Percentiles rank a stretch among this genome's conserved stretches.
phyloP scores from a whole-genome alignment of 2,113 vertebrate species.

The Engraulis encrasicolus region DNA sequence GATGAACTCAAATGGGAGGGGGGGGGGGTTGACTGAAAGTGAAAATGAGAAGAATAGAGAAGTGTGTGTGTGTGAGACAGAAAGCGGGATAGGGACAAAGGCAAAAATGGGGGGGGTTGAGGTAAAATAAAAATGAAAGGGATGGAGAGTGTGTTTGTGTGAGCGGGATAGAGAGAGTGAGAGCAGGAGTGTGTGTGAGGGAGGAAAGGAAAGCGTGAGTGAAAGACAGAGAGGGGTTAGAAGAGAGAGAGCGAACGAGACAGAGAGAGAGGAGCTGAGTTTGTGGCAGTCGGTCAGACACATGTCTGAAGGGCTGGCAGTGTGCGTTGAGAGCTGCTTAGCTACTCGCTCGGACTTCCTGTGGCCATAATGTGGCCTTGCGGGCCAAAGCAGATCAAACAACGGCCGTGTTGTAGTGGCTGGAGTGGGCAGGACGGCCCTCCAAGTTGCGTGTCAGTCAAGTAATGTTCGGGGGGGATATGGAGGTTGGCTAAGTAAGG shows the following conservation, averaged over 20 bases:
- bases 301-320: conserved; percentile 9
- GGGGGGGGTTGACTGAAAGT: too few relatives aligned
- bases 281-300: not conserved
- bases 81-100: too few relatives aligned
- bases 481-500: too few relatives aligned
- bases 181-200: too few relatives aligned
- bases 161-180: too few relatives aligned
- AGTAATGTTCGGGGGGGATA: not conserved
- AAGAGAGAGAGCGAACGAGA: not conserved
- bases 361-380: conserved; percentile 1
- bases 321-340: not conserved
- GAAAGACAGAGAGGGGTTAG: too few relatives aligned
- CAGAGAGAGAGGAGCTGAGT: not conserved
- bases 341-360: not conserved
- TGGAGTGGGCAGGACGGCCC: not conserved
- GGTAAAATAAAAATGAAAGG: too few relatives aligned
- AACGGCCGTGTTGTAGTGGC: conserved; percentile 4
- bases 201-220: too few relatives aligned
- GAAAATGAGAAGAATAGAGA: too few relatives aligned
- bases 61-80: too few relatives aligned
- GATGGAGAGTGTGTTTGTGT: too few relatives aligned
- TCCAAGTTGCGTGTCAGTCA: conserved; percentile 8
- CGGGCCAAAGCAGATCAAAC: conserved; percentile 1
- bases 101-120: too few relatives aligned
- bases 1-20: not conserved